Evolutionary conservation across 2,888 invertebrate species (phyloP), one percentile per base, ranked within the genome.

Genomic region (Phyllotreta striolata): DNA sequence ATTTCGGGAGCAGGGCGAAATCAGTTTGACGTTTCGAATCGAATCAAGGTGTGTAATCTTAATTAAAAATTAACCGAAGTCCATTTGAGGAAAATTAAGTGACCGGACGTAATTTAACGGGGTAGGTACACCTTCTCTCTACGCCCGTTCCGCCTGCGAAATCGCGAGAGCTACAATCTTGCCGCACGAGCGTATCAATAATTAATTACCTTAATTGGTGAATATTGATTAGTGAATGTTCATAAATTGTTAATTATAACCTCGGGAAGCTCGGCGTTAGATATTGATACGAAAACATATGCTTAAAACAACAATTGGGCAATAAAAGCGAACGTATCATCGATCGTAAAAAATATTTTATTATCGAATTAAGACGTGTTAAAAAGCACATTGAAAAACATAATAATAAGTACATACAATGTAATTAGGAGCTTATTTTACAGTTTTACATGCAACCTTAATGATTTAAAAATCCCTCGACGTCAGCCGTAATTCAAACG

Each of bases 401-500:
- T 3, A 24, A 24, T 24, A 24, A 24, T 24, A 24, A 24, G 24
- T 24, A 24, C n/a, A n/a, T n/a, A n/a, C 24, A 49, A 55, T 37
- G 56, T 60, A 65, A 69, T 70, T 67, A 66, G 64, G 66, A 70
- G 63, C 68, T 70, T 65, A 70, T 70, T 66, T 61, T 62, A 66
- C 68, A 73, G 62, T 65, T 64, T 58, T 60, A 70, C 61, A 72
- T 73, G 72, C 72, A 63, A 68, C 69, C 67, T 69, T 71, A 66
- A 70, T 72, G 74, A 70, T 67, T 70, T 67, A 62, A 72, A 74
- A 76, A 69, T 52, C 76, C 74, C 75, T 67, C 69, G 71, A 71
- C 74, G 72, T 70, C 71, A 71, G 71, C 70, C 10, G 74, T 63
- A 66, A 68, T 74, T 63, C 74, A 76, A 83, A 83, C 84, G 85